Base-by-base conservation (phyloP, 1,140 invertebrate genomes). In the Eriosoma lanigerum region DNA sequence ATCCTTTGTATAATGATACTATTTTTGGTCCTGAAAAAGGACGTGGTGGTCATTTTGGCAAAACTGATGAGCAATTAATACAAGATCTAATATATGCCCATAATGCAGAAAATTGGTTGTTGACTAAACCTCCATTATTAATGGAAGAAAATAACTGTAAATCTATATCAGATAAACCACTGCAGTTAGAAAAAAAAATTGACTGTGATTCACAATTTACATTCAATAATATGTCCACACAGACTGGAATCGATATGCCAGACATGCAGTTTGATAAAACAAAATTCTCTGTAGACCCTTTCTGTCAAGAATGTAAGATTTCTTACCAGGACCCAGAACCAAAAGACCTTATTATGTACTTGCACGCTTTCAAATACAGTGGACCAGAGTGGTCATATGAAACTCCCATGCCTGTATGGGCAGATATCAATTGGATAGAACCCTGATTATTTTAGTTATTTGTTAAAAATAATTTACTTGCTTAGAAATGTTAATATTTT, bases 1-100 rank as follows among this genome's bases (percentile, higher is more conserved):
- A 99, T 87, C 94, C 95, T 0, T 87, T 99, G 1, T 99, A 99
- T 87, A 97, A 98, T 86, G 93, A 95, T 85, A 89, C 90, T 12
- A 92, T 95, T 0, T 97, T 97, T 86, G 96, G 96, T 0, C 93
- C 94, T 0, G 87, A 93, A 32, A 96, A 96, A 84, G 97, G 97
- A 1, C 96, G 96, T 86, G 92, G 92, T 21, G 97, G 96, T 1
- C 91, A 95, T 83, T 93, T 96, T 82, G 89, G 87, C 3, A 97
- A 97, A 86, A 90, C 92, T 1, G 93, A 96, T 83, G 94, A 98
- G 83, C 91, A 98, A 84, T 87, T 96, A 13, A 93, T 97, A 1
- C 87, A 90, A 62, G 95, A 96, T 85, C 87, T 97, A 38, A 95
- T 96, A 82, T 91, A 92, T 66, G 95, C 96, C 83, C 95, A 97